phyloP scores from a whole-genome alignment of 2,888 invertebrate species.

The Xanthia icteritia region DNA sequence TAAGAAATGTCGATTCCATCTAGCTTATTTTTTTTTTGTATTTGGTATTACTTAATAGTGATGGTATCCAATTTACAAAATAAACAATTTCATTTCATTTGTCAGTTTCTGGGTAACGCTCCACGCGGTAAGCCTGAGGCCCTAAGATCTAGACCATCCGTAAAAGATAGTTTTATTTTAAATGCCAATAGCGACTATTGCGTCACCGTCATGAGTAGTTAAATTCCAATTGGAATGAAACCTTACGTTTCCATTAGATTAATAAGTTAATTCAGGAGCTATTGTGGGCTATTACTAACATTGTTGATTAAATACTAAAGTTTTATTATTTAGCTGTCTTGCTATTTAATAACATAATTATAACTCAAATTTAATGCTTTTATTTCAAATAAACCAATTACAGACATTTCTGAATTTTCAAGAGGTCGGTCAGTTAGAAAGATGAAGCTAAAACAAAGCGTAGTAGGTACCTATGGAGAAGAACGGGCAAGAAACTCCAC shows the following conservation, averaged over 20 bases:
- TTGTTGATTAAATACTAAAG: neutral
- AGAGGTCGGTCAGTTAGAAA: no score
- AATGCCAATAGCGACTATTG: slow-evolving; percentile 16
- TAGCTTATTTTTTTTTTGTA: no score
- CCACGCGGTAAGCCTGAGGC: neutral
- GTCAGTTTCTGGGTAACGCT: no score
- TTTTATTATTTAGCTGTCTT: neutral
- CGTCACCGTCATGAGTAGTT: slow-evolving; percentile 42
- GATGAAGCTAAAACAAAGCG: no score
- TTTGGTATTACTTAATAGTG: no score
- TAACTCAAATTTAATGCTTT: no score
- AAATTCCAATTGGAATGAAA: slow-evolving; percentile 30
- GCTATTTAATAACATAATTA: slow-evolving; percentile 14
- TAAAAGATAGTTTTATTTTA: neutral
- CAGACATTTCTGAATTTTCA: no score
- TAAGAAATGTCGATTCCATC: no score
- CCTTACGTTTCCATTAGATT: slow-evolving; percentile 11
- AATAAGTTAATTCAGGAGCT: slow-evolving; percentile 19
- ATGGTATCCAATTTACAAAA: neutral
- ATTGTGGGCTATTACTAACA: neutral
- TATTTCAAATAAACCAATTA: no score
- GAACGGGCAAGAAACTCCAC: no score
- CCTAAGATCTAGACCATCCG: no score
- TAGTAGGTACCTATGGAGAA: no score
- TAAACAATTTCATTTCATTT: neutral